A percentile compares a stretch with the other conserved stretches of the same genome.
These are phyloP conservation scores for Temnothorax unifasciatus DNA, from an alignment of 2,888 invertebrate species.

Conservation along the genomic window DNA sequence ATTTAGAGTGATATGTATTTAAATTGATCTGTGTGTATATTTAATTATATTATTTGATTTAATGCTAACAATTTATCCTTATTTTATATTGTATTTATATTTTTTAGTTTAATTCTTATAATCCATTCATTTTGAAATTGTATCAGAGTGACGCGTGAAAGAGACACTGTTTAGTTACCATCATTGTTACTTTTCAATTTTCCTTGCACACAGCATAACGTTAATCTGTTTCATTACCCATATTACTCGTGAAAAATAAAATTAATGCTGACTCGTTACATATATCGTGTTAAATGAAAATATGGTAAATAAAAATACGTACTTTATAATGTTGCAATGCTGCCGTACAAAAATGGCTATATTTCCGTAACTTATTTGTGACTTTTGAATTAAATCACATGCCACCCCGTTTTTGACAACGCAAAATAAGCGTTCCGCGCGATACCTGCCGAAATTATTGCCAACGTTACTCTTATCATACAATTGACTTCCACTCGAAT, in stretches of 20 bases:
- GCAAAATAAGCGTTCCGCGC: slow-evolving; percentile 31
- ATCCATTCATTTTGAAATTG: no score
- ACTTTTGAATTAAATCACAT: not conserved
- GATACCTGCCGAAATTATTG: slow-evolving; percentile 16
- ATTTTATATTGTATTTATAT: no score
- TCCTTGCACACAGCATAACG: not conserved
- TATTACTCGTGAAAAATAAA: not conserved
- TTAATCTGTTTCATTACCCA: not conserved
- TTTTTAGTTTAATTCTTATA: no score
- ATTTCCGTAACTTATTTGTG: not conserved
- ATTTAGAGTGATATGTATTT: not conserved
- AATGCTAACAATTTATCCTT: not conserved
- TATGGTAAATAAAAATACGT: slow-evolving; percentile 19
- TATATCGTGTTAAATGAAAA: slow-evolving; percentile 11
- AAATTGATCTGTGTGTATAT: not conserved
- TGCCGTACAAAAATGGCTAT: not conserved
- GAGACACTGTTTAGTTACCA: not conserved
- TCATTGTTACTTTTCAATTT: not conserved
- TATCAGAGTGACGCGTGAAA: not conserved
- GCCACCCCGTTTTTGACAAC: not conserved
- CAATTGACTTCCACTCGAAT: not conserved
- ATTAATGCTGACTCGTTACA: not conserved
- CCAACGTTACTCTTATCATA: not conserved
- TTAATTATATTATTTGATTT: not conserved
- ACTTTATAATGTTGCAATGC: slow-evolving; percentile 27